phyloP scores from a whole-genome alignment of 1,140 invertebrate genomes.

The Sarcophaga bullata region DNA sequence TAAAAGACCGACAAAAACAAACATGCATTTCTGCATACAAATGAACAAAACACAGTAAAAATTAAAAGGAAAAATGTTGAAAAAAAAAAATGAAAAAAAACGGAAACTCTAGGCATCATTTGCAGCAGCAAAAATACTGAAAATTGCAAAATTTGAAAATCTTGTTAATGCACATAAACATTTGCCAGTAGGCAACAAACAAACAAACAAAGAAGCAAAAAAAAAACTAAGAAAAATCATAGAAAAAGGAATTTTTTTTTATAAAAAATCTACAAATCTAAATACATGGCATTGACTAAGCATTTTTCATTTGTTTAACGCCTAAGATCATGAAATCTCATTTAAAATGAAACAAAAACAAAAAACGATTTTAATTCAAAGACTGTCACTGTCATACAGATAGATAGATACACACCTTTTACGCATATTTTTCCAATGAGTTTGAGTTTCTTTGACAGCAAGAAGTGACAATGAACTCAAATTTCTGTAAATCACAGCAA shows the following conservation, averaged over 20 bases:
- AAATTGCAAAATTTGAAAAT: background rate
- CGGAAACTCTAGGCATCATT: slow-evolving; percentile 25
- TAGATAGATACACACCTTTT: background rate
- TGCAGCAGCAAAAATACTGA: background rate
- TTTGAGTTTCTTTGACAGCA: background rate
- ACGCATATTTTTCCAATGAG: slow-evolving; percentile 9
- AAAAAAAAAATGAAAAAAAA: background rate
- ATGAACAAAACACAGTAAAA: slow-evolving; percentile 20
- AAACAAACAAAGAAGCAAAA: background rate
- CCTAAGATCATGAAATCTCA: slow-evolving; percentile 3
- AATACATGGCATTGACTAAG: background rate
- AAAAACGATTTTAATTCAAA: background rate
- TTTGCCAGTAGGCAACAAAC: background rate
- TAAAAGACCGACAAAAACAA: slow-evolving; percentile 5
- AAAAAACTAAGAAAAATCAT: no score
- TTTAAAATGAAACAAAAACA: background rate
- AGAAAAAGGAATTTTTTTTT: background rate
- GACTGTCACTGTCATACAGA: background rate
- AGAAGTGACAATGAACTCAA: slow-evolving; percentile 7
- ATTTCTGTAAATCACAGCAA: background rate
- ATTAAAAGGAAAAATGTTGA: background rate
- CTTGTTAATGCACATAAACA: slow-evolving; percentile 5
- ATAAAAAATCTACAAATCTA: slow-evolving; percentile 19
- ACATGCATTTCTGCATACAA: background rate
- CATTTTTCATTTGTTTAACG: background rate